Evolutionary conservation across 2,888 invertebrate genomes (phyloP).

Genomic region (Drosophila mercatorum): DNA sequence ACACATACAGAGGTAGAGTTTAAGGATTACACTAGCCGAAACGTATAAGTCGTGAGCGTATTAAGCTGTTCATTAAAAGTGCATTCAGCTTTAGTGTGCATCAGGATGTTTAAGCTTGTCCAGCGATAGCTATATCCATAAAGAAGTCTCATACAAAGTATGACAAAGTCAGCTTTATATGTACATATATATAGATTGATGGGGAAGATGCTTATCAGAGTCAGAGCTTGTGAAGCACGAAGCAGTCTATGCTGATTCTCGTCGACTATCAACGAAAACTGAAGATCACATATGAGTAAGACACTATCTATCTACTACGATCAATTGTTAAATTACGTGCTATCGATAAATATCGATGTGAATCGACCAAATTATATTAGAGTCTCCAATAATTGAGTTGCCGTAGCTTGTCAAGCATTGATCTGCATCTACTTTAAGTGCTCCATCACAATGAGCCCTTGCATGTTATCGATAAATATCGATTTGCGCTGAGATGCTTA

Average conservation of each 20-base stretch:
- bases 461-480: conserved; percentile 8
- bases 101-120: neutral
- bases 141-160: neutral
- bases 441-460: neutral
- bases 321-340: neutral
- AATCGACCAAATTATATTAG: too few species aligned
- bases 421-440: too few species aligned
- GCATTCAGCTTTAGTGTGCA: neutral
- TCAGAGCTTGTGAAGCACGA: neutral
- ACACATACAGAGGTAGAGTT: neutral
- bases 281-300: neutral
- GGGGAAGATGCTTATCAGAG: neutral
- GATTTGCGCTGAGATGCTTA: neutral
- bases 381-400: too few species aligned
- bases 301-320: neutral
- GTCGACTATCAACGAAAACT: neutral
- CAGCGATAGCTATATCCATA: neutral
- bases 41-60: neutral
- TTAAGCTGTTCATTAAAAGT: conserved; percentile 9
- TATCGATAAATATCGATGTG: neutral
- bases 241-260: neutral
- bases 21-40: conserved; percentile 25
- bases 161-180: neutral
- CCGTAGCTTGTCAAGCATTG: too few species aligned
- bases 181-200: neutral